A percentile compares a stretch with the other conserved stretches of the same genome.
phyloP scores from a whole-genome alignment of 2,888 invertebrate genomes.

The Spicauda simplicius region DNA sequence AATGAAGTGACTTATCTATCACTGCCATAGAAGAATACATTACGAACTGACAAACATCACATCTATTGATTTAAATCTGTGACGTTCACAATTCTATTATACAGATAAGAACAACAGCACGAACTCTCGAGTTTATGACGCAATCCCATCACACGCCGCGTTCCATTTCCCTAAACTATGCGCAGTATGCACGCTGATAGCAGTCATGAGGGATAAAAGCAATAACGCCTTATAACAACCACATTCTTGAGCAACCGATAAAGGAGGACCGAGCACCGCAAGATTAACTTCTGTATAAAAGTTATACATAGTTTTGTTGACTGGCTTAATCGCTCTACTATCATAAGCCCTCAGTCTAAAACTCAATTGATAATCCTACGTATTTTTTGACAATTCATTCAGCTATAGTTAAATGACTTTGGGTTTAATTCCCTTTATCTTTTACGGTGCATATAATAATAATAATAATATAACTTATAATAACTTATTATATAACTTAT shows the following conservation, averaged over 20 bases:
- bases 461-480: no score
- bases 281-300: constrained; percentile 3
- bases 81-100: not conserved
- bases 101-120: constrained; percentile 3
- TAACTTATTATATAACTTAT: no score
- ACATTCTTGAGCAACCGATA: constrained; percentile 27
- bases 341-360: not conserved
- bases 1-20: no score
- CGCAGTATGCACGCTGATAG: constrained; percentile 22
- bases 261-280: constrained; percentile 5
- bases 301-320: not conserved
- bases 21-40: no score
- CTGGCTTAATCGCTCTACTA: not conserved
- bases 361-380: not conserved
- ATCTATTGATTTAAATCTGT: constrained; percentile 3
- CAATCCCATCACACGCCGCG: constrained; percentile 12
- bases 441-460: no score
- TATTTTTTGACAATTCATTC: no score
- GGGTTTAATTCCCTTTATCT: no score
- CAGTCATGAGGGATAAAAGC: constrained; percentile 30
- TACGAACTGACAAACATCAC: not conserved
- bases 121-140: constrained; percentile 2
- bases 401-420: no score
- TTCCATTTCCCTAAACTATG: constrained; percentile 19
- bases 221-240: constrained; percentile 26